phyloP scores from a whole-genome alignment of 2,797 vertebrate species.

The Acrocephalus scirpaceus region DNA sequence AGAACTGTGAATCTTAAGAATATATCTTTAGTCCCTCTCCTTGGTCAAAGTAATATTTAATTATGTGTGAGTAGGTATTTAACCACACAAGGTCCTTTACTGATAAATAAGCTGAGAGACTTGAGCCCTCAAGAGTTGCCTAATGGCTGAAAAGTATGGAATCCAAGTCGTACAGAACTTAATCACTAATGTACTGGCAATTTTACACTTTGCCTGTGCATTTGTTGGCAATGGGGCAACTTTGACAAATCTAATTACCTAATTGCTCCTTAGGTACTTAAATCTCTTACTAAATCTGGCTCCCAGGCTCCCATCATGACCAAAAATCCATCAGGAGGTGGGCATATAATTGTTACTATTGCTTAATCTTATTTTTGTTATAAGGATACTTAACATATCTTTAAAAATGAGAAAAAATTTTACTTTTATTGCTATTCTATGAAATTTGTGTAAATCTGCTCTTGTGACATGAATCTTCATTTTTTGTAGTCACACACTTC shows the following conservation, averaged over 20 bases:
- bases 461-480: not conserved
- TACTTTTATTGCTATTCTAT: not conserved
- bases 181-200: not conserved
- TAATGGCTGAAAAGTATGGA: not conserved
- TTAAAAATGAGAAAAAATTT: not conserved
- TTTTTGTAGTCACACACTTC: not conserved
- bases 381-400: not conserved
- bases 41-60: not conserved
- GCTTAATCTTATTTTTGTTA: not conserved
- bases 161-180: not conserved
- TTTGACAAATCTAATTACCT: not conserved
- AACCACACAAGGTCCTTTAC: not conserved
- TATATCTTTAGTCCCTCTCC: not conserved
- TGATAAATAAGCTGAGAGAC: not conserved
- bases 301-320: not conserved
- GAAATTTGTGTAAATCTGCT: not conserved
- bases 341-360: not conserved
- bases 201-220: not conserved
- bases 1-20: not conserved
- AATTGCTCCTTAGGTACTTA: not conserved
- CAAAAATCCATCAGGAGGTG: not conserved
- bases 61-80: not conserved
- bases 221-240: fast-evolving
- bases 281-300: not conserved
- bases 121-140: not conserved